A percentile compares a stretch with the other conserved stretches of the same genome.
Conservation (phyloP, 2,113 vertebrate genomes). For the human (Homo sapiens) region GRCh38 chr2:204595001-204595500, state of each 20-base stretch:
- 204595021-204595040: not conserved
- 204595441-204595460: not conserved
- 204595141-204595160: not conserved
- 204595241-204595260: accelerated
- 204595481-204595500: not conserved
- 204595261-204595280: not conserved
- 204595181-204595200: not conserved
- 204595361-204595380: not conserved
- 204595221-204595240: not conserved
- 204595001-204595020: not conserved
- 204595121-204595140: not conserved
- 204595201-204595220: not conserved
- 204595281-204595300: not conserved
- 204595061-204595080: not conserved
- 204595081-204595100: not conserved
- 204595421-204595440: not conserved
- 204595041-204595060: not conserved
- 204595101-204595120: not conserved
- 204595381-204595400: not conserved
- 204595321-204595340: not conserved
- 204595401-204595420: not conserved
- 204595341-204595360: not conserved
- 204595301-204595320: not conserved
- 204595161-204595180: not conserved
- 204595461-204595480: not conserved